Percentiles rank a stretch among this genome's conserved stretches.
phyloP scores from a whole-genome alignment of 2,113 vertebrate species.

The Gracilinanus agilis region DNA sequence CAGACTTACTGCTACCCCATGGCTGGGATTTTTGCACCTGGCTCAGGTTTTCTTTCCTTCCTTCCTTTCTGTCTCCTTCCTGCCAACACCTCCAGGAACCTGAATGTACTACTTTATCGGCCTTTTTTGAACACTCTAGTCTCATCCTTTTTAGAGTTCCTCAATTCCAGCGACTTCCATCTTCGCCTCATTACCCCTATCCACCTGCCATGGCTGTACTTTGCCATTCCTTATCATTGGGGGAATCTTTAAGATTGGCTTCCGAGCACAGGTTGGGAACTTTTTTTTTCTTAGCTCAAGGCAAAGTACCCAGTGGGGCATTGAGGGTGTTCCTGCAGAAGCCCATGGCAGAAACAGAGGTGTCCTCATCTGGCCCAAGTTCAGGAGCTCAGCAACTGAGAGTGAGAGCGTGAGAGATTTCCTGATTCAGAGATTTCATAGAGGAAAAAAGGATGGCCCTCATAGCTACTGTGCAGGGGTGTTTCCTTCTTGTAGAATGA shows the following conservation, averaged over 20 bases:
- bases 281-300: not conserved
- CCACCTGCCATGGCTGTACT: not conserved
- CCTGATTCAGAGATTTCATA: not conserved
- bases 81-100: not conserved
- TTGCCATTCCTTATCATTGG: not conserved
- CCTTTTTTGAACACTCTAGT: not conserved
- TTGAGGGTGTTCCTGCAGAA: not conserved
- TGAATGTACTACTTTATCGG: not conserved
- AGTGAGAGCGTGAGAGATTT: not conserved
- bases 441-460: not conserved
- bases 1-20: not conserved
- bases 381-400: not conserved
- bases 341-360: not conserved
- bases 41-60: not conserved
- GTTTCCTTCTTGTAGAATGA: not conserved
- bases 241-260: not conserved
- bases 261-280: not conserved
- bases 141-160: not conserved
- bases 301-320: not conserved
- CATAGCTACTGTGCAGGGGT: too few relatives aligned
- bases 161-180: not conserved
- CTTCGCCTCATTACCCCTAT: not conserved
- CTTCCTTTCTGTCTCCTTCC: not conserved
- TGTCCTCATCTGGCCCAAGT: not conserved
- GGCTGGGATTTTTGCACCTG: not conserved